Percentiles rank a stretch among this genome's conserved stretches.
Evolutionary conservation across 2,113 vertebrate species (phyloP).

Genomic region (Melanostigma gelatinosum): DNA sequence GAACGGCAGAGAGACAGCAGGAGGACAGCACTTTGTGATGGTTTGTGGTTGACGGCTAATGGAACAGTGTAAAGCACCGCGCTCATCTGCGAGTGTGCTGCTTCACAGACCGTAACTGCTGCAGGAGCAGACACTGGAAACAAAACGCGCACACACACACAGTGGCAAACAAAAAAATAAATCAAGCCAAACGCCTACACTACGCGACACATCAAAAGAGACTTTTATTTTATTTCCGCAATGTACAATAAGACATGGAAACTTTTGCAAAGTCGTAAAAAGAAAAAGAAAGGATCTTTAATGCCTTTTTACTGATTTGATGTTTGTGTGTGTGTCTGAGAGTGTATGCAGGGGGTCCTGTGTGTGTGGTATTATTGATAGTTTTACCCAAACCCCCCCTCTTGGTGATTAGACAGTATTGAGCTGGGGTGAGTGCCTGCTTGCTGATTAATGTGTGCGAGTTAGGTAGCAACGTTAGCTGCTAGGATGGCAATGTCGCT

Average conservation of each 20-base stretch:
- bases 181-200: constrained; percentile 61
- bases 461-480: neutral
- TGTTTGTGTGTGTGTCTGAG: neutral
- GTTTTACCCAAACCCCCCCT: neutral
- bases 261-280: constrained; percentile 40
- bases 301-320: neutral
- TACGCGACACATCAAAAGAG: constrained; percentile 31
- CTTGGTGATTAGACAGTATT: neutral
- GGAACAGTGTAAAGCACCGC: constrained; percentile 48
- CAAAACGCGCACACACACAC: constrained; percentile 16
- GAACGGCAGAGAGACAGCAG: constrained; percentile 51
- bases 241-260: constrained; percentile 19
- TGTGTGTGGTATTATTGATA: constrained; percentile 5
- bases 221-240: constrained; percentile 9
- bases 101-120: constrained; percentile 44
- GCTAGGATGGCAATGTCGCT: neutral
- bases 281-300: neutral
- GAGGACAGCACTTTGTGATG: constrained; percentile 59
- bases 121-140: constrained; percentile 25
- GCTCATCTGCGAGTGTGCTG: constrained; percentile 45
- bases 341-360: neutral
- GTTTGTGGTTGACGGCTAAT: constrained; percentile 65
- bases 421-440: neutral
- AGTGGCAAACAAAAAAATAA: constrained; percentile 22
- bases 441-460: neutral